These are phyloP conservation scores for Schizaphis graminum DNA, from an alignment of 2,888 invertebrate genomes.

Conservation along the genomic window DNA sequence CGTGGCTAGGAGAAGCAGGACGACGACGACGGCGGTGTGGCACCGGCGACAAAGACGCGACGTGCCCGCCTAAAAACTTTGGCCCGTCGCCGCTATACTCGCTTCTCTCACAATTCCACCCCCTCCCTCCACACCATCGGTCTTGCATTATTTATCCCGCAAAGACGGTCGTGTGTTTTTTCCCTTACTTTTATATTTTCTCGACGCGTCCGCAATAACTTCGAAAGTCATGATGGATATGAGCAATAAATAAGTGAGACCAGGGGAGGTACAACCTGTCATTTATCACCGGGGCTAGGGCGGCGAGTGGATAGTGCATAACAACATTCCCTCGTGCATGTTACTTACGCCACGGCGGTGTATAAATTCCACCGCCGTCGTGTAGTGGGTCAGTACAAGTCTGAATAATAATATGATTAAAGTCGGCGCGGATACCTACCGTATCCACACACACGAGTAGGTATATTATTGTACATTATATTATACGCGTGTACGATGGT, in stretches of 20 bases:
- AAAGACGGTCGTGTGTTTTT: background rate
- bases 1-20: background rate
- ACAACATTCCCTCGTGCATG: constrained; percentile 34
- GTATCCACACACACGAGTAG: background rate
- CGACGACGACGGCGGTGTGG: background rate
- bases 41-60: constrained; percentile 16
- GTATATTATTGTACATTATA: background rate
- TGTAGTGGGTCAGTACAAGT: constrained; percentile 6
- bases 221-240: constrained; percentile 56
- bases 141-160: constrained; percentile 45
- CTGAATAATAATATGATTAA: constrained; percentile 56
- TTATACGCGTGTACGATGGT: background rate
- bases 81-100: background rate
- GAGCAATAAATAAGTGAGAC: constrained; percentile 59
- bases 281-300: constrained; percentile 12
- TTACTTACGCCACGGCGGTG: constrained; percentile 29
- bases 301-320: background rate
- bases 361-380: constrained; percentile 25
- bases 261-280: constrained; percentile 38
- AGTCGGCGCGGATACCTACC: background rate
- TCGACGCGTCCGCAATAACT: constrained; percentile 64
- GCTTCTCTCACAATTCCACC: background rate
- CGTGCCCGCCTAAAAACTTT: constrained; percentile 46
- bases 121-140: background rate
- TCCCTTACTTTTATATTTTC: constrained; percentile 46